Conservation (phyloP, 2,888 invertebrate genomes). For the Caradrina clavipalpis region DNA sequence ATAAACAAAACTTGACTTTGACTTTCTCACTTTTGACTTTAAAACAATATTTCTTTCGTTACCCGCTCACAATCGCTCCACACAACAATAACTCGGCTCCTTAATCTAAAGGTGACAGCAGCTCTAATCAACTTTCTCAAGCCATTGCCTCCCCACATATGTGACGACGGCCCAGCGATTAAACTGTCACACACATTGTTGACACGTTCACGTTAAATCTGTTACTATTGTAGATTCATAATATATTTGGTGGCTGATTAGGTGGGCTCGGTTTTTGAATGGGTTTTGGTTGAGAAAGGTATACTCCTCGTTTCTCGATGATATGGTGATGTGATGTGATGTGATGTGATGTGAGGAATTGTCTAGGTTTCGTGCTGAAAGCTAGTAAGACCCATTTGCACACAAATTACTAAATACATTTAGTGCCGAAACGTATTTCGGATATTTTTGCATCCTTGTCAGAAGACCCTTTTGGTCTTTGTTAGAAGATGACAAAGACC, state of each 20-base stretch:
- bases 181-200: conserved; percentile 83
- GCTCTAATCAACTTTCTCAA: conserved; percentile 89
- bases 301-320: no score
- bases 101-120: conserved; percentile 87
- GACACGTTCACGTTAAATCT: conserved; percentile 62
- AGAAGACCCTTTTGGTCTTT: no score
- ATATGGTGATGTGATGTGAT: no score
- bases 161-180: conserved; percentile 88
- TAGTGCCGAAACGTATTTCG: no score
- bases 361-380: no score
- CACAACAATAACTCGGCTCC: conserved; percentile 72
- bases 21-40: no score
- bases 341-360: no score
- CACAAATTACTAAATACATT: no score
- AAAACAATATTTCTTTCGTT: background rate
- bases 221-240: conserved; percentile 46
- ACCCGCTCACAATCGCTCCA: conserved; percentile 60
- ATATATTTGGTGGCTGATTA: conserved; percentile 46
- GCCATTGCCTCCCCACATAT: conserved; percentile 82
- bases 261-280: conserved; percentile 17
- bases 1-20: no score
- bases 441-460: no score
- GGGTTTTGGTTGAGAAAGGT: background rate
- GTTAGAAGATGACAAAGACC: no score
- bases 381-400: no score